Base-by-base conservation (phyloP, 2,888 invertebrate genomes). In the Dicyrtoma fusca region DNA sequence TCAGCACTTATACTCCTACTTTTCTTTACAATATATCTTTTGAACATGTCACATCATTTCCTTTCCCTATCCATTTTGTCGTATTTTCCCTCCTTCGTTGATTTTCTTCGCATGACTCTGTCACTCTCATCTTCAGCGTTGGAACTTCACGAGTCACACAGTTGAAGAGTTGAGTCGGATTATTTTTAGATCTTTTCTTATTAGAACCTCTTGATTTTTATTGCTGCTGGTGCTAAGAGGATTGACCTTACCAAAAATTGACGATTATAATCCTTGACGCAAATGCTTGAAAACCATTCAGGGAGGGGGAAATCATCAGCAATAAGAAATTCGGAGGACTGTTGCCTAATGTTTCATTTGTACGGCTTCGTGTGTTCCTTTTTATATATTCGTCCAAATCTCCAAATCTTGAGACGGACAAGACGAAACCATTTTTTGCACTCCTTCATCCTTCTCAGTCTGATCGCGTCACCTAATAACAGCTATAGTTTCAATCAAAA, bases 141-240 rank as follows among this genome's bases (percentile, higher is more conserved):
- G 8, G 57, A 68, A 57, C 64, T 64, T 55, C 57, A 57, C 55
- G 14, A 23, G 23, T 23, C 21, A 4, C 21, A 34, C 34, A 34
- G n/a, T 11, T 10, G 42, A 21, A 25, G 13, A 55, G 23, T 61
- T 5, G 26, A 61, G 44, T 11, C 42, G 44, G 44, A 57, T 57
- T 57, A 57, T 61, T 61, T 61, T 61, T 61, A 61, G 34, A 61
- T 21, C 61, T 44, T 44, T 44, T 42, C 44, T 61, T 61, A 61
- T 61, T 42, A 34, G 44, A 61, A 61, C n/a, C 44, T 42, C 44
- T 5, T 17, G 34, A 44, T 26, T 34, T 44, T 61, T 61, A 44
- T 44, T 61, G 44, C 61, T 61, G 44, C 61, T 61, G 61, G 42
- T 61, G 34, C 61, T 61, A 34, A 34, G 34, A 53, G 44, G 61